phyloP scores from a whole-genome alignment of 2,113 vertebrate genomes.

The Vulpes vulpes region DNA sequence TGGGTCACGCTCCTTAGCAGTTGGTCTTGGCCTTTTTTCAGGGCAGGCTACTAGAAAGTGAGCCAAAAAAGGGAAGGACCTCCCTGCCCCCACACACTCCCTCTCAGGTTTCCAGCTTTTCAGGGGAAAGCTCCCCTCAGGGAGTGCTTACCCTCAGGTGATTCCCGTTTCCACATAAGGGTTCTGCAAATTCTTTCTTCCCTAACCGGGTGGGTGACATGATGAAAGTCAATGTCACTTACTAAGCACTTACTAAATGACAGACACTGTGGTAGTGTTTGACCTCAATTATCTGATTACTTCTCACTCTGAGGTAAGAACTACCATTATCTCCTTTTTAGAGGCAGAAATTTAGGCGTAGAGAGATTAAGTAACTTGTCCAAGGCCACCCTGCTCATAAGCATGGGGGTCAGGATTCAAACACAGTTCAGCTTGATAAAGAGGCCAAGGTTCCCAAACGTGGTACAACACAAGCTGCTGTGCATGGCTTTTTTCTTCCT shows the following conservation, averaged over 20 bases:
- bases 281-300: neutral
- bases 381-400: neutral
- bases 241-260: neutral
- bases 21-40: neutral
- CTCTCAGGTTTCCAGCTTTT: neutral
- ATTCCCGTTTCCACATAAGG: neutral
- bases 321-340: neutral
- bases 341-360: constrained; percentile 34
- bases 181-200: neutral
- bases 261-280: neutral
- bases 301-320: constrained; percentile 46
- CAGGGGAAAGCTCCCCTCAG: neutral
- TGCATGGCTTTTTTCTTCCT: neutral
- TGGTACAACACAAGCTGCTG: rapidly evolving
- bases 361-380: constrained; percentile 20
- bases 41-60: neutral
- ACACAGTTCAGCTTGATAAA: neutral
- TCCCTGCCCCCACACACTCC: neutral
- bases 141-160: neutral
- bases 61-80: neutral
- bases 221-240: neutral
- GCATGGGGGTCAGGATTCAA: neutral
- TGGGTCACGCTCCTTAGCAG: neutral
- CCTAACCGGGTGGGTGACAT: neutral
- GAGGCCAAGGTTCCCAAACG: neutral